Conservation (phyloP, 2,113 vertebrate genomes). For the Spizaetus ornatus region DNA sequence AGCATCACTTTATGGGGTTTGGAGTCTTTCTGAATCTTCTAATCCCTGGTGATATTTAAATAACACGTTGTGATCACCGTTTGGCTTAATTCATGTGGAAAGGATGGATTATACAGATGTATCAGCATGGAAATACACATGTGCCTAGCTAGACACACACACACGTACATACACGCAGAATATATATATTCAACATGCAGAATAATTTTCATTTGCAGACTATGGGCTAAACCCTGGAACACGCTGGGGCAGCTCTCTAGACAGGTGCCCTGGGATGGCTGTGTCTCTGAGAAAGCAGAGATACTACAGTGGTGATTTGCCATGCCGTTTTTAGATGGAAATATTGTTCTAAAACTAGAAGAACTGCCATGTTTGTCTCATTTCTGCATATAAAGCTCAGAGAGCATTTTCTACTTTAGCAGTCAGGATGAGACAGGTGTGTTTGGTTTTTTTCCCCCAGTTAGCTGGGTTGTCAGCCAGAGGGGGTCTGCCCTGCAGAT, state of each 20-base stretch:
- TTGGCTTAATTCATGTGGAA: constrained; percentile 30
- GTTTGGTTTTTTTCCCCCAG: too few relatives aligned
- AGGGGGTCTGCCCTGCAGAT: not conserved
- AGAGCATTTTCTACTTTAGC: not conserved
- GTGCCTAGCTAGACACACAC: not conserved
- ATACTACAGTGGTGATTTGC: not conserved
- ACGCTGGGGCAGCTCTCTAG: not conserved
- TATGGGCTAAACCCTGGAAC: not conserved
- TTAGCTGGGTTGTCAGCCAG: not conserved
- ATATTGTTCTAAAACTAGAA: not conserved
- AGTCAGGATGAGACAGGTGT: not conserved
- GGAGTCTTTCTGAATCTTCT: constrained; percentile 55
- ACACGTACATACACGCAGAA: not conserved
- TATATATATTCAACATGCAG: not conserved
- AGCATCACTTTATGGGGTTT: constrained; percentile 64
- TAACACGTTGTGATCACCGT: constrained; percentile 34
- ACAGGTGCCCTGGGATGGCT: not conserved
- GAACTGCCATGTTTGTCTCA: not conserved
- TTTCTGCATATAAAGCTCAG: not conserved
- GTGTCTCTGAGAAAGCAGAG: not conserved
- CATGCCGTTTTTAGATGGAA: not conserved
- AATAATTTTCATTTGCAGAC: not conserved
- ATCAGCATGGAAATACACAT: not conserved
- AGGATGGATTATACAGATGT: not conserved
- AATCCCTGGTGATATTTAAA: constrained; percentile 60